phyloP scores from a whole-genome alignment of 1,140 invertebrate species.

The Charaxes varanes region DNA sequence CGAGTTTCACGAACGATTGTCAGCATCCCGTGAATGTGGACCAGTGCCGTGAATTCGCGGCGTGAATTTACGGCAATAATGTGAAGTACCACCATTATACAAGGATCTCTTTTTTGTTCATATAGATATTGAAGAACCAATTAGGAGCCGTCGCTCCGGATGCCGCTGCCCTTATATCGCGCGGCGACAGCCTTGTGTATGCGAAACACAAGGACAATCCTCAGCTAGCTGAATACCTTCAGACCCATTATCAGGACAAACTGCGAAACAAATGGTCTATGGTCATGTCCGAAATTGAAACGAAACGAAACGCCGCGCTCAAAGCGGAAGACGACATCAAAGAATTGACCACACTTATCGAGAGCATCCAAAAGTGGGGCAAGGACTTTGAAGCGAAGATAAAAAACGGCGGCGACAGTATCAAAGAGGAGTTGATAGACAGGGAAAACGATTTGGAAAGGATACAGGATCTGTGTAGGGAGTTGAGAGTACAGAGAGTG shows the following conservation, averaged over 20 bases:
- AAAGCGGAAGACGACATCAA: slow-evolving; percentile 75
- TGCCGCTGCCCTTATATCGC: slow-evolving; percentile 85
- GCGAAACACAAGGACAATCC: slow-evolving; percentile 73
- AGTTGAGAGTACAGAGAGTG: slow-evolving; percentile 58
- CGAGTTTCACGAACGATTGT: no score
- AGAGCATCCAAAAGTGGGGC: slow-evolving; percentile 29
- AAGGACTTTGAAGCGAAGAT: slow-evolving; percentile 18
- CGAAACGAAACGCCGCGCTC: slow-evolving; percentile 72
- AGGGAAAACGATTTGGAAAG: slow-evolving; percentile 59
- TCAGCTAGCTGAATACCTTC: slow-evolving; percentile 74
- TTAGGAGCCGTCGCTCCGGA: slow-evolving; percentile 82
- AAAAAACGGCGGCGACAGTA: slow-evolving; percentile 9
- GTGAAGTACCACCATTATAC: no score
- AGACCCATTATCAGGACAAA: slow-evolving; percentile 75
- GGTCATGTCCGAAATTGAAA: slow-evolving; percentile 80
- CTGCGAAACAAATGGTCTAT: slow-evolving; percentile 79
- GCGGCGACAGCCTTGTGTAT: slow-evolving; percentile 83
- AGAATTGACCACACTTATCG: slow-evolving; percentile 65
- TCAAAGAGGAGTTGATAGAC: slow-evolving; percentile 17
- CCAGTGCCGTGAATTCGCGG: no score
- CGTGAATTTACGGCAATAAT: no score
- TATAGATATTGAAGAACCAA: slow-evolving; percentile 80
- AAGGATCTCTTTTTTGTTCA: no score
- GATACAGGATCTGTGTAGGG: slow-evolving; percentile 66
- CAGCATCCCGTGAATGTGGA: no score